These are phyloP conservation scores for Sapayoa aenigma DNA, from an alignment of 2,113 vertebrate species.

Conservation along the genomic window DNA sequence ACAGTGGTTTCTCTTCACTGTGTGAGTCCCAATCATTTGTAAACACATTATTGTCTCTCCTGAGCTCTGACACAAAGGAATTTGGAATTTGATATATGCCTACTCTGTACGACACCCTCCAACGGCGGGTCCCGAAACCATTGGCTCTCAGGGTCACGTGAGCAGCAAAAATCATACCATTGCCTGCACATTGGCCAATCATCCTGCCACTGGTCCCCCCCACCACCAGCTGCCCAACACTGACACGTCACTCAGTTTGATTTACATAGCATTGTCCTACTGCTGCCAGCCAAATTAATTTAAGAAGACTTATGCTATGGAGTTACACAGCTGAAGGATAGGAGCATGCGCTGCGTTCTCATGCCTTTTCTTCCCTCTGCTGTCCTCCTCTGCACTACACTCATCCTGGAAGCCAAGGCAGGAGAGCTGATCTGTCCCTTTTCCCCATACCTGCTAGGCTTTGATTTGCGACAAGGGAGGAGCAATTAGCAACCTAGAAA, in stretches of 20 bases:
- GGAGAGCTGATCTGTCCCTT: background rate
- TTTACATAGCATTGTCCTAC: background rate
- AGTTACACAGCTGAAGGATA: background rate
- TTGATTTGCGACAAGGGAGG: background rate
- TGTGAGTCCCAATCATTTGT: slow-evolving; percentile 44
- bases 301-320: background rate
- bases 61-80: slow-evolving; percentile 62
- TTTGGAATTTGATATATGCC: slow-evolving; percentile 48
- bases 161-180: background rate
- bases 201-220: background rate
- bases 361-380: background rate
- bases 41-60: slow-evolving; percentile 56
- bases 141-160: slow-evolving; percentile 38
- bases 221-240: background rate
- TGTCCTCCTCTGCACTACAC: background rate
- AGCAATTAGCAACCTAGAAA: background rate
- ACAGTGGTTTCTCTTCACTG: slow-evolving; percentile 15
- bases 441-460: background rate
- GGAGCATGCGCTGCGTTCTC: background rate
- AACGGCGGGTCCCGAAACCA: background rate
- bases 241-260: background rate
- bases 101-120: background rate
- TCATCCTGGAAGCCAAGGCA: background rate
- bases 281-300: background rate
- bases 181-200: slow-evolving; percentile 40